phyloP scores from a whole-genome alignment of 2,113 vertebrate genomes.

The Corythornis cristatus region DNA sequence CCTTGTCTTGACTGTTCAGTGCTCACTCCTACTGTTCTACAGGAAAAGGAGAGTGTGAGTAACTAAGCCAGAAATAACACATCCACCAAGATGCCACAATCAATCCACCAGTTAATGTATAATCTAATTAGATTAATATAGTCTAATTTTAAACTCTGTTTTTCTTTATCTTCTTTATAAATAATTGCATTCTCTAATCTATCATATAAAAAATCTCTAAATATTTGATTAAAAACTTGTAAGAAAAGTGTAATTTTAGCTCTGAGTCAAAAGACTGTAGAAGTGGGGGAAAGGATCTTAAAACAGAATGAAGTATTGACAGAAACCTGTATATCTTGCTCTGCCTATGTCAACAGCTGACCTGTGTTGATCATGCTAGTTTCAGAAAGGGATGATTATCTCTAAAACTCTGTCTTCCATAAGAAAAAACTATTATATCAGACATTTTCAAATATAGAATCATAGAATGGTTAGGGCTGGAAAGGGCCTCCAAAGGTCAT shows the following conservation, averaged over 20 bases:
- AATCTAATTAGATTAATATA: background rate
- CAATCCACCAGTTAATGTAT: background rate
- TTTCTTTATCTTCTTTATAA: background rate
- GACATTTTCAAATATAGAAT: background rate
- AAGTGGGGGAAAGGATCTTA: background rate
- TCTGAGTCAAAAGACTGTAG: background rate
- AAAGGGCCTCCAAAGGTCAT: too few relatives aligned
- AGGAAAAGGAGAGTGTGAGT: background rate
- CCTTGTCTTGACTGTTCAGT: background rate
- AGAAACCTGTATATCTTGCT: background rate
- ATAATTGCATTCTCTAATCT: background rate
- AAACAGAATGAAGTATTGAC: background rate
- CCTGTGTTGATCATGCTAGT: background rate
- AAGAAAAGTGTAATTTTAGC: background rate
- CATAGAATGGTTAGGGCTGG: too few relatives aligned
- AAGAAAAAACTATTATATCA: background rate
- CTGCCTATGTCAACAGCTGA: background rate
- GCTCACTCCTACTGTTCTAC: background rate
- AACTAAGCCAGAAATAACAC: background rate
- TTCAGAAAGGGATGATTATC: background rate
- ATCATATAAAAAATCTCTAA: background rate
- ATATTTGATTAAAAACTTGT: background rate
- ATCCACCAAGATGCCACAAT: background rate
- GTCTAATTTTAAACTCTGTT: background rate
- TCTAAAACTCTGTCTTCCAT: background rate